Conservation (phyloP, 2,888 invertebrate species). For the Melanophora roralis region DNA sequence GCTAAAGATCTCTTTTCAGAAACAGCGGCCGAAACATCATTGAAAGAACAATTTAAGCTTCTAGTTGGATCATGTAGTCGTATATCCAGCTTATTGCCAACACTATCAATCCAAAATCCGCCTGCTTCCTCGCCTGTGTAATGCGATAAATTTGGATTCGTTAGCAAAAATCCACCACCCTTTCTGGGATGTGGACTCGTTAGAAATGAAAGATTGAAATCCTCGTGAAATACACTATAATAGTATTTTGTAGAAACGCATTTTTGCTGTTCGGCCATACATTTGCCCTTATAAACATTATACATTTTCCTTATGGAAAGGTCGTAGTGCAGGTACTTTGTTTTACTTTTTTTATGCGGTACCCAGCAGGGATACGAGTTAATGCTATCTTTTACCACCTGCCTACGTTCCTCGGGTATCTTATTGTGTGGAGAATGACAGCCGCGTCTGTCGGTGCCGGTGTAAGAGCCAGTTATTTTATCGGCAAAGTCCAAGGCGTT, state of each 20-base stretch:
- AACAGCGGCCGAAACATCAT: neutral
- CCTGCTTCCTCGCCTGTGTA: conserved; percentile 63
- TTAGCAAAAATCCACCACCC: conserved; percentile 33
- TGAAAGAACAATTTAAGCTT: neutral
- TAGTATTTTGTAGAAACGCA: conserved; percentile 52
- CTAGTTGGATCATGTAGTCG: neutral
- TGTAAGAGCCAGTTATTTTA: conserved; percentile 57
- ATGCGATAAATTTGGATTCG: conserved; percentile 60
- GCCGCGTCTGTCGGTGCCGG: conserved; percentile 58
- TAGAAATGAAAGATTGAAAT: conserved; percentile 61
- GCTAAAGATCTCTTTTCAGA: neutral
- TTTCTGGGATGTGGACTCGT: conserved; percentile 22
- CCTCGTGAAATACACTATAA: conserved; percentile 59
- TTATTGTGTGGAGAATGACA: conserved; percentile 37
- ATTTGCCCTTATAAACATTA: conserved; percentile 55
- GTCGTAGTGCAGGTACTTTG: conserved; percentile 59
- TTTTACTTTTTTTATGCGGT: conserved; percentile 59
- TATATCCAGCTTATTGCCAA: conserved; percentile 20
- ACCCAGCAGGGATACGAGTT: conserved; percentile 62
- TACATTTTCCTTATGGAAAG: conserved; percentile 59
- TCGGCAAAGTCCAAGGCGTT: conserved; percentile 57
- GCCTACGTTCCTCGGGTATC: conserved; percentile 41
- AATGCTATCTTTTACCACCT: conserved; percentile 52
- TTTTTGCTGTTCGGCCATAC: conserved; percentile 43
- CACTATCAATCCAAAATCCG: conserved; percentile 56